Percentiles rank a stretch among this genome's conserved stretches.
phyloP scores from a whole-genome alignment of 1,140 invertebrate genomes.

The Dinoponera quadriceps region DNA sequence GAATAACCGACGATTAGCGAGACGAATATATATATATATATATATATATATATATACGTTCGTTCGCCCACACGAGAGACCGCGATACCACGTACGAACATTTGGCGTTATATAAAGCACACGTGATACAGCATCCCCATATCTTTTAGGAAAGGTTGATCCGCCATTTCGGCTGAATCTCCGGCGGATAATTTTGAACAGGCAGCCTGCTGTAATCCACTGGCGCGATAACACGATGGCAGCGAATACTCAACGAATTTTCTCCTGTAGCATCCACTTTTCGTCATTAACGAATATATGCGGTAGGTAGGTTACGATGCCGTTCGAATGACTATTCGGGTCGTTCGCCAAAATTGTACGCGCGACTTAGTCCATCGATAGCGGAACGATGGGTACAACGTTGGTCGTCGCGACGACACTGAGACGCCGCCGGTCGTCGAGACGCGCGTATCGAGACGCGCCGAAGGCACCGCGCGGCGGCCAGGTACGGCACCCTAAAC shows the following conservation, averaged over 20 bases:
- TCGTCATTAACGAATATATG: not conserved
- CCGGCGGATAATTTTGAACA: not conserved
- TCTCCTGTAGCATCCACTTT: not conserved
- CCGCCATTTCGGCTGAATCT: not conserved
- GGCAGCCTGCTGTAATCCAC: not conserved
- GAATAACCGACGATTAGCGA: not conserved
- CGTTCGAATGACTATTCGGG: not conserved
- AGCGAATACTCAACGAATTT: not conserved
- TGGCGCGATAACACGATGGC: not conserved
- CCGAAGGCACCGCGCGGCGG: constrained; percentile 77
- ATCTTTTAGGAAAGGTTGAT: not conserved
- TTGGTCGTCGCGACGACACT: constrained; percentile 85
- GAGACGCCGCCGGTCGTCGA: constrained; percentile 83
- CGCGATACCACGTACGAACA: not conserved
- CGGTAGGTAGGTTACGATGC: not conserved
- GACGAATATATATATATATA: too few relatives aligned
- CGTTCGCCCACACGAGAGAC: not conserved
- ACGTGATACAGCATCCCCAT: constrained; percentile 1
- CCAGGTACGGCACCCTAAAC: constrained; percentile 86
- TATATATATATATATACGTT: too few relatives aligned
- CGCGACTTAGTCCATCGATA: constrained; percentile 42
- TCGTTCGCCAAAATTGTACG: constrained; percentile 1
- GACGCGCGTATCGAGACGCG: constrained; percentile 80
- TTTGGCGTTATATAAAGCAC: constrained; percentile 11
- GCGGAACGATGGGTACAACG: constrained; percentile 75